Percentiles rank a stretch among this genome's conserved stretches.
Evolutionary conservation across 2,113 vertebrate genomes (phyloP).

Genomic region (Chlorocebus sabaeus): DNA sequence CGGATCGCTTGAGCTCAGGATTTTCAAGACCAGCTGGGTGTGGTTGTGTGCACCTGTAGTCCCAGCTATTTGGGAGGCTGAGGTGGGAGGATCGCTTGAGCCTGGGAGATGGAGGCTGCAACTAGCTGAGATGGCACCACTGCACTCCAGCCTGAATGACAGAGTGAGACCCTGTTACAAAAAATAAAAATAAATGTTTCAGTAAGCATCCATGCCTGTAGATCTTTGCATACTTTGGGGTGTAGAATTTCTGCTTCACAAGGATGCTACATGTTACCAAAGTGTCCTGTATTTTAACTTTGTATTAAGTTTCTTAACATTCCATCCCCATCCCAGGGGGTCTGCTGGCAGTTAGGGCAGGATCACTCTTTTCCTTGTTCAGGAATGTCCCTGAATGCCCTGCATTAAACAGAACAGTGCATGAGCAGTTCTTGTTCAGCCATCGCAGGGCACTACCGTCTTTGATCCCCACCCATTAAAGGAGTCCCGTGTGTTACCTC

Average conservation of each 20-base stretch:
- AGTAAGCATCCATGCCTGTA: neutral
- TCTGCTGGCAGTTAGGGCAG: no score
- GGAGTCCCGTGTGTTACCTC: neutral
- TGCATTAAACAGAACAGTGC: neutral
- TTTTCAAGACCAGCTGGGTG: no score
- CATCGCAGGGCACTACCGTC: neutral
- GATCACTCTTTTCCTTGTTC: neutral
- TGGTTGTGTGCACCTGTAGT: no score
- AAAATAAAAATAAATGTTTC: neutral
- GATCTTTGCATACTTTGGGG: neutral
- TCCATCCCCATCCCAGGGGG: fast-evolving
- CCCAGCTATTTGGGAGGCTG: no score
- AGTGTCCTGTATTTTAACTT: neutral
- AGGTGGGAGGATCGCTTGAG: no score
- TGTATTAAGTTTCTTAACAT: neutral
- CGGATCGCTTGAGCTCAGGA: no score
- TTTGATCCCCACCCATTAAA: neutral
- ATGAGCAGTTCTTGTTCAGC: no score
- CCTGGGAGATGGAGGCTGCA: no score
- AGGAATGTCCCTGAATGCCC: neutral
- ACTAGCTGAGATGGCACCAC: no score
- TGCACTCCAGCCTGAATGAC: no score
- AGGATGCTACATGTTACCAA: neutral
- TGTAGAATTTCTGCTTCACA: neutral
- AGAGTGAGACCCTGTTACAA: no score